Evolutionary conservation across 2,797 vertebrate genomes (phyloP).

Genomic region (Gambelia wislizenii): DNA sequence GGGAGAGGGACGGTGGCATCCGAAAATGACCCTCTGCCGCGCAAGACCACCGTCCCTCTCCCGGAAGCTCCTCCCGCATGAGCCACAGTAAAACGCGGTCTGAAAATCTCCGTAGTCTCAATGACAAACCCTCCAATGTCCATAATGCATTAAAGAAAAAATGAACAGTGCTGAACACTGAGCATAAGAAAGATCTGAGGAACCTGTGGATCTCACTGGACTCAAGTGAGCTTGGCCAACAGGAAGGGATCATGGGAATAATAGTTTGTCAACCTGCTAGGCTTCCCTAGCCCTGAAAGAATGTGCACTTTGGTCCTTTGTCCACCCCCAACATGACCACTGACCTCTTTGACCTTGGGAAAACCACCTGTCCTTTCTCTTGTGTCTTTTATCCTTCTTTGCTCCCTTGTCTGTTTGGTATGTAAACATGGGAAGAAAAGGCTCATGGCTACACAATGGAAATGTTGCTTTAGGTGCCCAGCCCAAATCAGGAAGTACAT

Average conservation of each 20-base stretch:
- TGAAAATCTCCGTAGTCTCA: no score
- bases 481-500: background rate
- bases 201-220: background rate
- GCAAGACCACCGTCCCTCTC: no score
- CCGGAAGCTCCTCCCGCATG: no score
- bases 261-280: background rate
- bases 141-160: background rate
- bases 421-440: constrained; percentile 11
- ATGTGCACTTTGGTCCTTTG: background rate
- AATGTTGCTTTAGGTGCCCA: constrained; percentile 8
- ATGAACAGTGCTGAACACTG: background rate
- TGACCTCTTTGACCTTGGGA: background rate
- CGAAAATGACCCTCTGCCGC: no score
- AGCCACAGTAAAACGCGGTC: no score
- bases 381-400: background rate
- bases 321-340: background rate
- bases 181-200: background rate
- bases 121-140: background rate
- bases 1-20: no score
- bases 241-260: no score
- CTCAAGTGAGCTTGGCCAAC: background rate
- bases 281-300: background rate
- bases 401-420: background rate
- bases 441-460: background rate
- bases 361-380: background rate